phyloP scores from a whole-genome alignment of 2,797 vertebrate genomes.

The Danio jaintianensis region DNA sequence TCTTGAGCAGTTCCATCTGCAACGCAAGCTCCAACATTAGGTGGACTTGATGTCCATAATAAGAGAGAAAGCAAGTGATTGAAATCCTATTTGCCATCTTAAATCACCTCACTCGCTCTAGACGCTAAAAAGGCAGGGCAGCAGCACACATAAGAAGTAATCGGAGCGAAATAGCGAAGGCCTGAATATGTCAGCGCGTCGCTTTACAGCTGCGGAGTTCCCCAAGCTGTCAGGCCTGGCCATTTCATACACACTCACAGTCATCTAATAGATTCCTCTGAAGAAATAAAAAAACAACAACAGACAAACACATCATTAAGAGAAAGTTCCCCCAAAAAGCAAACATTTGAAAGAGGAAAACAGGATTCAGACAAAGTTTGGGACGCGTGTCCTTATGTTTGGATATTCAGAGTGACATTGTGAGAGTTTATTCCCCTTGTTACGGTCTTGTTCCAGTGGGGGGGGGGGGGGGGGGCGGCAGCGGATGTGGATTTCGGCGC shows the following conservation, averaged over 20 bases:
- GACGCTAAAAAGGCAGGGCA: constrained; percentile 61
- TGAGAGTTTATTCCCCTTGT: constrained; percentile 43
- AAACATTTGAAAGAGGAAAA: constrained; percentile 39
- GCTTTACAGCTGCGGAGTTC: constrained; percentile 55
- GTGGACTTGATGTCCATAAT: constrained; percentile 32
- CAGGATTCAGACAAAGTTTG: constrained; percentile 41
- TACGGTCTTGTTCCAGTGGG: constrained; percentile 41
- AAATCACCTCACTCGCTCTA: constrained; percentile 64
- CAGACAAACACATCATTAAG: constrained; percentile 56
- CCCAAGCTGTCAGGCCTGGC: constrained; percentile 64
- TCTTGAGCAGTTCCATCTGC: constrained; percentile 21
- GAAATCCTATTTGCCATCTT: constrained; percentile 61
- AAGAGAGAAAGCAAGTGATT: constrained; percentile 54
- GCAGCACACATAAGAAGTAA: constrained; percentile 62
- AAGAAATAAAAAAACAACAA: constrained; percentile 22
- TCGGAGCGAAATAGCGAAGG: constrained; percentile 66
- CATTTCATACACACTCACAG: constrained; percentile 29
- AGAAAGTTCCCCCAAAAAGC: constrained; percentile 47
- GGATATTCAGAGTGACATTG: constrained; percentile 74
- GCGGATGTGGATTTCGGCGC: constrained; percentile 61
- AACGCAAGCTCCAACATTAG: constrained; percentile 1
- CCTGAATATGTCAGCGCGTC: constrained; percentile 73
- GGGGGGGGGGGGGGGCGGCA: constrained; percentile 55
- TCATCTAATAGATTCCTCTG: constrained; percentile 54
- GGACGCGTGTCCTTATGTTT: constrained; percentile 62